Percentiles rank a stretch among this genome's conserved stretches.
Evolutionary conservation across 1,140 invertebrate species (phyloP).

Genomic region (Brachionus angularis): DNA sequence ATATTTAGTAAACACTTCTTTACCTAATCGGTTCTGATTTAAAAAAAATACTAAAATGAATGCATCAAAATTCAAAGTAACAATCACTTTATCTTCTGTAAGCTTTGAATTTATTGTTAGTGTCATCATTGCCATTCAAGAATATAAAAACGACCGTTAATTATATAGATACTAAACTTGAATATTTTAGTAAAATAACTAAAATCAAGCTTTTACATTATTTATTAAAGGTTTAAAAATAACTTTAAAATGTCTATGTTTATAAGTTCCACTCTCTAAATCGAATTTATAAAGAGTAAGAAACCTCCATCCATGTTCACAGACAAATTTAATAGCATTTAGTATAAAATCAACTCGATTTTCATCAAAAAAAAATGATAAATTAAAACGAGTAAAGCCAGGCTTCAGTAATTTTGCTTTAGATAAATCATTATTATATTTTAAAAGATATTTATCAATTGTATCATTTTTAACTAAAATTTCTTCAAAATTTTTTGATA

Average conservation of each 20-base stretch:
- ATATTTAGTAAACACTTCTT: too few species aligned
- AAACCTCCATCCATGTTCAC: slow-evolving; percentile 80
- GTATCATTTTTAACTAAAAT: slow-evolving; percentile 22
- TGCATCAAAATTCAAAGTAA: too few species aligned
- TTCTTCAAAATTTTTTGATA: slow-evolving; percentile 25
- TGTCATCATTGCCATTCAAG: too few species aligned
- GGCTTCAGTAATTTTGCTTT: slow-evolving; percentile 59
- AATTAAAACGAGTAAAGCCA: slow-evolving; percentile 77
- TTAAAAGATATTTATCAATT: slow-evolving; percentile 6
- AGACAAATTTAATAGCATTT: slow-evolving; percentile 78
- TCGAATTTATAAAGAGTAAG: slow-evolving; percentile 79
- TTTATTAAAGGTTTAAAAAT: too few species aligned
- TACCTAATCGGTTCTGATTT: too few species aligned
- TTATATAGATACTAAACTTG: too few species aligned
- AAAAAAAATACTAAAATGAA: too few species aligned
- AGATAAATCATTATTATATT: slow-evolving; percentile 2
- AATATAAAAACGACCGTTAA: too few species aligned
- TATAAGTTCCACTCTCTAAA: slow-evolving; percentile 81
- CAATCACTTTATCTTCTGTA: too few species aligned
- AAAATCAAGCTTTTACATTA: too few species aligned
- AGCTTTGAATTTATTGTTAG: too few species aligned
- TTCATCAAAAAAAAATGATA: slow-evolving; percentile 78
- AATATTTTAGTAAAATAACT: too few species aligned
- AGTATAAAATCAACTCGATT: slow-evolving; percentile 72
- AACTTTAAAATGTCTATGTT: slow-evolving; percentile 67